These are phyloP conservation scores for Pterostichus madidus DNA, from an alignment of 2,888 invertebrate genomes.

Conservation along the genomic window DNA sequence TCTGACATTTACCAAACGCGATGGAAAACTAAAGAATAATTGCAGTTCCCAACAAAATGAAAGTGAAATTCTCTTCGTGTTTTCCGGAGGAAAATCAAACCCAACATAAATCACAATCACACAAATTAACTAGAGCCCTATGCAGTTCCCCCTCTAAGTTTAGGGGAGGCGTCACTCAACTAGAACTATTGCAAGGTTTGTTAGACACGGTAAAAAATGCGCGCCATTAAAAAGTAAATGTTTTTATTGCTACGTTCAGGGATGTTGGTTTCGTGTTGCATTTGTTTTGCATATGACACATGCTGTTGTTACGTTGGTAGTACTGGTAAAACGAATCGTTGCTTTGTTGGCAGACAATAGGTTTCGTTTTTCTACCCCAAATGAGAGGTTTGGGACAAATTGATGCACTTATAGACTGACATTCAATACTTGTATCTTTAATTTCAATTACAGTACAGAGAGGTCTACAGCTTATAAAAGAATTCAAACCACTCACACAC, in stretches of 20 bases:
- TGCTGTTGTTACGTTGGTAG: conserved; percentile 2
- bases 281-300: conserved; percentile 56
- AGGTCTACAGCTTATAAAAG: neutral
- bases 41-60: conserved; percentile 1
- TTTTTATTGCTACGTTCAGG: conserved; percentile 51
- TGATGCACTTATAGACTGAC: conserved; percentile 1
- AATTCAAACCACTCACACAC: too few relatives aligned
- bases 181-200: conserved; percentile 51
- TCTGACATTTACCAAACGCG: neutral
- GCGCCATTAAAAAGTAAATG: conserved; percentile 49
- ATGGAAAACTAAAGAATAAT: too few relatives aligned
- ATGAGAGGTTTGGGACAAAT: conserved; percentile 2
- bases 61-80: conserved; percentile 4
- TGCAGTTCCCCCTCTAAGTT: conserved; percentile 7
- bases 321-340: conserved; percentile 16
- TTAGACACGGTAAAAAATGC: conserved; percentile 56
- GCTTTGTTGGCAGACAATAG: conserved; percentile 23
- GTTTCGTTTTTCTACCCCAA: conserved; percentile 1
- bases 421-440: conserved; percentile 9
- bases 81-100: conserved; percentile 3
- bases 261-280: conserved; percentile 28
- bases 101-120: conserved; percentile 57
- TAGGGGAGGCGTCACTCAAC: conserved; percentile 13
- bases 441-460: neutral
- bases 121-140: conserved; percentile 49